These are phyloP conservation scores for Erythrocercus mccallii DNA, from an alignment of 2,113 vertebrate genomes.

Conservation along the genomic window DNA sequence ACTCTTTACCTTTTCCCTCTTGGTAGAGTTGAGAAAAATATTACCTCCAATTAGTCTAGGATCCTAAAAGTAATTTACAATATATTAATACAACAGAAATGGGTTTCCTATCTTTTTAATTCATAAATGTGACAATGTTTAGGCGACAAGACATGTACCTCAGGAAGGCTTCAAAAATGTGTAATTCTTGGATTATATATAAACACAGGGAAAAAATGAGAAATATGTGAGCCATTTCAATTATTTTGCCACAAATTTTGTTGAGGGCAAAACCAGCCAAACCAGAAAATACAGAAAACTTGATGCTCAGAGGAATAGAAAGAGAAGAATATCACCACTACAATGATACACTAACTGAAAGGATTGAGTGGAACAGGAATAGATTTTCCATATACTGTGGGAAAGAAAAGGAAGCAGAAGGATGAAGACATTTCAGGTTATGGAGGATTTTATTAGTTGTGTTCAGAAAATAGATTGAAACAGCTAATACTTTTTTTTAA, in stretches of 20 bases:
- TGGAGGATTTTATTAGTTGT: background rate
- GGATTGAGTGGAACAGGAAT: background rate
- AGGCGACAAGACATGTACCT: background rate
- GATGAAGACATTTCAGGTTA: background rate
- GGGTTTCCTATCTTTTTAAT: background rate
- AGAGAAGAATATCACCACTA: background rate
- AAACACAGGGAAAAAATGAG: background rate
- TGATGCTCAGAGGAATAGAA: background rate
- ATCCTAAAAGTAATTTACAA: background rate
- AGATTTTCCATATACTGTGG: background rate
- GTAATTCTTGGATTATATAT: background rate
- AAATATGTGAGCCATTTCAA: background rate
- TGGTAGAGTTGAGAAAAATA: background rate
- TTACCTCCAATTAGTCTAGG: background rate
- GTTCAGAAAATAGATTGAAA: background rate
- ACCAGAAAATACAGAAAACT: background rate
- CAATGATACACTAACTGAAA: background rate
- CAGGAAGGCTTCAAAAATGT: background rate
- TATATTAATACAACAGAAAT: background rate
- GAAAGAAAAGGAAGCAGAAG: background rate
- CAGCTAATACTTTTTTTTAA: accelerated
- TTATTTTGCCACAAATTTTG: background rate
- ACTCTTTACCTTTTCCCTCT: background rate
- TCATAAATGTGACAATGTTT: background rate
- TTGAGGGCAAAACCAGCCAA: background rate